Base-by-base conservation (phyloP, 2,797 vertebrate species). In the Chromis chromis region DNA sequence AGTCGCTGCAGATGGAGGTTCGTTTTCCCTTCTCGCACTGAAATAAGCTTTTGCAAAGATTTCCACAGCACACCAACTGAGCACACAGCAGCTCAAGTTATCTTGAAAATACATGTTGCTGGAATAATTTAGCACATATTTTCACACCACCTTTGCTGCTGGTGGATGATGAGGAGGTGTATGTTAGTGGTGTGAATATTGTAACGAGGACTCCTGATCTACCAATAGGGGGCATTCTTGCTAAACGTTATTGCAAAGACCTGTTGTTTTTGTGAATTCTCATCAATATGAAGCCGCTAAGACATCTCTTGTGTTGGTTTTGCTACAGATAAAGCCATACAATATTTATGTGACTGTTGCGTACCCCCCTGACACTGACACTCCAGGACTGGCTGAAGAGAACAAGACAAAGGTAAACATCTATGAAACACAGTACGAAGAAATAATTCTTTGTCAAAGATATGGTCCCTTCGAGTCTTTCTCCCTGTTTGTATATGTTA, bases 1-100 rank as follows among this genome's bases (percentile, higher is more conserved):
- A 99, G 93, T 95, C 98, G 0, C 92, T 99, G 89, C 97, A 99
- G 91, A 99, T 99, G 98, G 98, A 99, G 96, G 98, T 98, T 91
- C 69, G 86, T 54, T 21, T 53, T 40, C 39, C 6, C 10, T 12
- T 31, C 31, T 54, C 4, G 0, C 6, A 0, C 8, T 16, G 62
- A 3, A 28, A 56, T 59, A 22, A 5, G 8, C 1, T 39, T 67
- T 22, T 27, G 0, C n/a, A 66, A 53, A 69, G 17, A 68, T 70
- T 46, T 53, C 39, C 21, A 21, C 39, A 13, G 6, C 10, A 63
- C 39, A 6, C 31, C n/a, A 56, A 40, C 21, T 14, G 65, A 54
- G 64, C n/a, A 33, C 1, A 6, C 17, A 24, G 28, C 46, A 65
- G 24, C 22, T 21, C 6, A 10, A 63, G 40, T 48, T 4, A 40